These are phyloP conservation scores for Peromyscus maniculatus DNA, from an alignment of 2,113 vertebrate genomes.

Conservation along the genomic window DNA sequence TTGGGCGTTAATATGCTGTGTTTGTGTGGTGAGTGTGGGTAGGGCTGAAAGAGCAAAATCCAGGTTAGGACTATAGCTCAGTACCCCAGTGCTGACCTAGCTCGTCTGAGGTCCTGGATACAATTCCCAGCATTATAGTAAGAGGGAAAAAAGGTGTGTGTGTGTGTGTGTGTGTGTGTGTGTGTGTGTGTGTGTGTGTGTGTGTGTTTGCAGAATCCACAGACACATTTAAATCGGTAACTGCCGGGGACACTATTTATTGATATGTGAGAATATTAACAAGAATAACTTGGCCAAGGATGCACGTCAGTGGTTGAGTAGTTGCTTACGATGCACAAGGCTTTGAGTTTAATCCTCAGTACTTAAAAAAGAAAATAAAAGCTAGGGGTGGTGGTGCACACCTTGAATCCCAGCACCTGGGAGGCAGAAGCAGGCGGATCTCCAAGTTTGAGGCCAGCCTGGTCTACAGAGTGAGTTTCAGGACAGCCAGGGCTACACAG, in stretches of 20 bases:
- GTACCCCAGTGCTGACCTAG: not conserved
- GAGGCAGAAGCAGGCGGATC: not conserved
- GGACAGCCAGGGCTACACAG: not conserved
- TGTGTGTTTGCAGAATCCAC: not conserved
- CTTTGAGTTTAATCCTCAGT: not conserved
- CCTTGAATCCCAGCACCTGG: not conserved
- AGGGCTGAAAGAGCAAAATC: not conserved
- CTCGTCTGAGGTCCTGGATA: not conserved
- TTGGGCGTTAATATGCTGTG: not conserved
- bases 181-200: rapidly evolving
- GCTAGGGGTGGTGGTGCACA: not conserved
- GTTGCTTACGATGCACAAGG: not conserved
- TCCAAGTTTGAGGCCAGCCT: not conserved
- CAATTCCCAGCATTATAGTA: not conserved
- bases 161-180: too few species aligned
- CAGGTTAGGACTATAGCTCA: not conserved
- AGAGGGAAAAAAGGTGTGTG: not conserved
- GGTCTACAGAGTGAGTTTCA: not conserved
- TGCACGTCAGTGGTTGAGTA: not conserved
- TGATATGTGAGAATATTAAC: not conserved
- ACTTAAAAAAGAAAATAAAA: not conserved
- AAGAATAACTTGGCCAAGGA: not conserved
- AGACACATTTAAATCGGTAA: not conserved
- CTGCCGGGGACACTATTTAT: too few species aligned
- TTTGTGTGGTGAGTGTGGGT: not conserved